phyloP scores from a whole-genome alignment of 2,113 vertebrate species.

The Apaloderma vittatum region DNA sequence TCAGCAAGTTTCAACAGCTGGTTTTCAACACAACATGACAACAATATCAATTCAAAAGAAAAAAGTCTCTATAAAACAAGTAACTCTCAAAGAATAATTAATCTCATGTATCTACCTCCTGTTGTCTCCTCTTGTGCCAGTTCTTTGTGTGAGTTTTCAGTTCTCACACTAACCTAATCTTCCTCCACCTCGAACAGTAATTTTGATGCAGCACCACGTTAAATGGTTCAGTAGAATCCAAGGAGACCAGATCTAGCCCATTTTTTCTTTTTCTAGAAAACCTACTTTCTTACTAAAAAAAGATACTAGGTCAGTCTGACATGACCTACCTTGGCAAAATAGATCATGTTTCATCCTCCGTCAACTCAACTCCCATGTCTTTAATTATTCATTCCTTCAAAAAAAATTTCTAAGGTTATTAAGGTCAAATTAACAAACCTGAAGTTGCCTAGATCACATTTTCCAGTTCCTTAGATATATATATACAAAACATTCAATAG shows the following conservation, averaged over 20 bases:
- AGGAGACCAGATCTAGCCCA: constrained; percentile 19
- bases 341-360: not conserved
- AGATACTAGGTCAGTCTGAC: constrained; percentile 52
- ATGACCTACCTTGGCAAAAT: constrained; percentile 28
- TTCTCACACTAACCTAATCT: not conserved
- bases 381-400: constrained; percentile 30
- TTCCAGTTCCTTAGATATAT: not conserved
- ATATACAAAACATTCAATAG: not conserved
- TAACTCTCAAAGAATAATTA: not conserved
- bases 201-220: not conserved
- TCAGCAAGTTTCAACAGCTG: not conserved
- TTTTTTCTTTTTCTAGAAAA: constrained; percentile 42
- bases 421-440: constrained; percentile 2
- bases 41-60: not conserved
- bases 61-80: not conserved
- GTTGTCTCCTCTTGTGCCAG: not conserved
- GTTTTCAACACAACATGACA: not conserved
- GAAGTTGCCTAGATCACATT: not conserved
- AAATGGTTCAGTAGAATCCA: constrained; percentile 22
- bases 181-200: not conserved
- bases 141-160: not conserved
- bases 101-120: not conserved
- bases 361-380: not conserved
- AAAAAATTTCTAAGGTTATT: not conserved
- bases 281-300: constrained; percentile 49